phyloP scores from a whole-genome alignment of 2,113 vertebrate species.

The Chroicocephalus ridibundus region DNA sequence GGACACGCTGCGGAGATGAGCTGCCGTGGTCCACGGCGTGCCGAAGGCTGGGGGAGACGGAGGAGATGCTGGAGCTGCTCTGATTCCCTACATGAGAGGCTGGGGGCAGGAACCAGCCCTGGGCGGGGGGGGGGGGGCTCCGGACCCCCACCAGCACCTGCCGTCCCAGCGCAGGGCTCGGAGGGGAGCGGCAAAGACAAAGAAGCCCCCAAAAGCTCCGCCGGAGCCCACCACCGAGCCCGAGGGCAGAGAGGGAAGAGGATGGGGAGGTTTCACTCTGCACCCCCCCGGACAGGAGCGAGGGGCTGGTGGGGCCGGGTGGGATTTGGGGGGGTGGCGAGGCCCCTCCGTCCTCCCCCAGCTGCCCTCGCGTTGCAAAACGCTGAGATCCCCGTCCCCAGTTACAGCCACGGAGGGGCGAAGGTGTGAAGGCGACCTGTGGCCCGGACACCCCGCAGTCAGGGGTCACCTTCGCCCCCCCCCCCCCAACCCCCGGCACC shows the following conservation, averaged over 20 bases:
- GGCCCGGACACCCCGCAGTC: not conserved
- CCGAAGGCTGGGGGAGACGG: not conserved
- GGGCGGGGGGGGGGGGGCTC: not conserved
- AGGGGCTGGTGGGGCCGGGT: not conserved
- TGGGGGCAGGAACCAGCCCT: too few relatives aligned
- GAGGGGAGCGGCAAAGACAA: not conserved
- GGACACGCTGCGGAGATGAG: not conserved
- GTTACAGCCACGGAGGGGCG: not conserved
- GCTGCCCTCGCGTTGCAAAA: fast-evolving
- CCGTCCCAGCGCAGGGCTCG: not conserved
- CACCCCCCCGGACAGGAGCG: not conserved
- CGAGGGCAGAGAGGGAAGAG: not conserved
- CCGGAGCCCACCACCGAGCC: not conserved
- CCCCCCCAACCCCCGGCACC: not conserved
- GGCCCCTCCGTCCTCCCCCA: not conserved
- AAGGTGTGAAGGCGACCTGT: not conserved
- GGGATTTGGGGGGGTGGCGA: not conserved
- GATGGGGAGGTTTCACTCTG: not conserved
- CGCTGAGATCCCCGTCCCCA: not conserved
- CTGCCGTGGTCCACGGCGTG: not conserved
- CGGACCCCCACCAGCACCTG: not conserved
- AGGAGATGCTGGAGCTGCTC: not conserved
- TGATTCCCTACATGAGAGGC: not conserved
- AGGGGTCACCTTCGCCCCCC: not conserved
- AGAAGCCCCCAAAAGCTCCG: not conserved